Evolutionary conservation across 2,113 vertebrate genomes (phyloP), one percentile per base, ranked within the genome.

Genomic region (Seriola rivoliana): DNA sequence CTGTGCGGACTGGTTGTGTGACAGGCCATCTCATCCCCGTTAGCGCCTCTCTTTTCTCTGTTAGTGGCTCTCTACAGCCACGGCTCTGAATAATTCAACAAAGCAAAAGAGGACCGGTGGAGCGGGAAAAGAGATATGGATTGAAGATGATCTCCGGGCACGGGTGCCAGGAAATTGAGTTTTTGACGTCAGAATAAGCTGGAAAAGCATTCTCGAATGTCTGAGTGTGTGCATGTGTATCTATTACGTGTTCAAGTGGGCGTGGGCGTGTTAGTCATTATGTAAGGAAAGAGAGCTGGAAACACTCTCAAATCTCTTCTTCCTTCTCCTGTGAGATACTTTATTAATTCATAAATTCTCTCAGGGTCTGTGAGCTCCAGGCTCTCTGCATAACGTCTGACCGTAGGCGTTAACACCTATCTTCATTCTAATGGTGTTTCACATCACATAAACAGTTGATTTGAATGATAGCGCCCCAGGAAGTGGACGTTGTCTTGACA

Each of bases 81-180:
- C 4, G 1, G 38, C 64, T 74, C 76, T 93, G 85, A 93, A 92
- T 94, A 81, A 94, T 92, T 92, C 79, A 94, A 77, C 82, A 89
- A 80, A 91, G 84, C 66, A 81, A 62, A 82, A 75, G 71, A 70
- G 72, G 72, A 23, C 42, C 46, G 63, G 19, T 1, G 32, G 71
- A 62, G 40, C 2, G 0, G 46, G 46, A 62, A 50, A 80, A 54
- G 63, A 87, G 71, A 59, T 74, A 59, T 69, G 62, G 75, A 76
- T 65, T 74, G 68, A 69, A 67, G 77, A 81, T 82, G 73, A 69
- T 90, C 59, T 68, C 11, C 0, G 74, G 57, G 59, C 75, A 63
- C 3, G 8, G 25, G 59, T 44, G 62, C 38, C 64, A 81, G 81
- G 79, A 91, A 89, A 85, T 86, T 29, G 65, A 67, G 81, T 88